Conservation (phyloP, 2,797 vertebrate genomes). For the Betta splendens region DNA sequence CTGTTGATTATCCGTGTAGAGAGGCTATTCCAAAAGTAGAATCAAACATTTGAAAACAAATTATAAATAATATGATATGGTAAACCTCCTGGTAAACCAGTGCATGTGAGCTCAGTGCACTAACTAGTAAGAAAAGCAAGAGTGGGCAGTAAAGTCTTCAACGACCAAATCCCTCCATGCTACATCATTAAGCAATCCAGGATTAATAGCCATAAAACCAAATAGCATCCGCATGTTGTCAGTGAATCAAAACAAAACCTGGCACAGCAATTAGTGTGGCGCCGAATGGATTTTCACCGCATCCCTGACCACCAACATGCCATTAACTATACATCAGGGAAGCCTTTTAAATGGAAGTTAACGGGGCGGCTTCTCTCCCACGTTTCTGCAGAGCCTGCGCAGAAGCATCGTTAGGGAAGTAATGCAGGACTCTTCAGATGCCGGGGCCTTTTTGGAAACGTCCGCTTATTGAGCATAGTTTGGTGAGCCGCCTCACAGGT, state of each 20-base stretch:
- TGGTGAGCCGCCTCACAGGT: not conserved
- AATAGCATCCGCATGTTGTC: slow-evolving; percentile 13
- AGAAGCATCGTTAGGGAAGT: slow-evolving; percentile 16
- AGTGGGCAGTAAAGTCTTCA: slow-evolving; percentile 13
- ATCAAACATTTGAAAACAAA: too few species aligned
- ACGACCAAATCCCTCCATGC: slow-evolving; percentile 9
- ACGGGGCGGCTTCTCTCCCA: not conserved
- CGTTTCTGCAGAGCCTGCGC: not conserved
- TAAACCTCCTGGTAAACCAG: not conserved
- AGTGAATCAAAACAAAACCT: slow-evolving; percentile 35
- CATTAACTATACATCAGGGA: slow-evolving; percentile 32
- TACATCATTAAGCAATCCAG: slow-evolving; percentile 20
- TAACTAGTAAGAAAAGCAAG: slow-evolving; percentile 10
- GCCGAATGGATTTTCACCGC: slow-evolving; percentile 16
- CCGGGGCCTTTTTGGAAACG: slow-evolving; percentile 1
- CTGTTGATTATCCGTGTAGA: too few species aligned
- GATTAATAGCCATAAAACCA: slow-evolving; percentile 42
- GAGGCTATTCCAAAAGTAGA: too few species aligned
- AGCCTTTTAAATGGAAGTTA: slow-evolving; percentile 31
- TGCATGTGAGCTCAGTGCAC: slow-evolving; percentile 6
- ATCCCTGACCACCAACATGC: slow-evolving; percentile 23
- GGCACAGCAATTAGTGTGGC: slow-evolving; percentile 21
- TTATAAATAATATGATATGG: too few species aligned
- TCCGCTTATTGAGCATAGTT: not conserved
- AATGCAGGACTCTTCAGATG: slow-evolving; percentile 19